These are phyloP conservation scores for Cossypha dichroa DNA, from an alignment of 2,797 vertebrate species.

Conservation along the genomic window DNA sequence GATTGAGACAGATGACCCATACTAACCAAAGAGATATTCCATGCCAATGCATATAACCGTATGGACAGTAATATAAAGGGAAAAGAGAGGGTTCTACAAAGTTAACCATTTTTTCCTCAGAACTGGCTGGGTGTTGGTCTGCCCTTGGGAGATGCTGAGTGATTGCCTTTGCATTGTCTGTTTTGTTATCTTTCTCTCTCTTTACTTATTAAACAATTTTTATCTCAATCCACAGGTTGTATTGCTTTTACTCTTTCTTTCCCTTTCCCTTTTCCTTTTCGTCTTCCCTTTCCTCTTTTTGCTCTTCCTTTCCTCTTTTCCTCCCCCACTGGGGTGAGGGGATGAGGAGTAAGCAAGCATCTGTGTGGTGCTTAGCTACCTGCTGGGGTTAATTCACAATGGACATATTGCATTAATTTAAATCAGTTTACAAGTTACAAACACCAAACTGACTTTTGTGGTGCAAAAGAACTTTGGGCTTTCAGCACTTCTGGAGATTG, in stretches of 20 bases:
- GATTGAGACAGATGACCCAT: fast-evolving
- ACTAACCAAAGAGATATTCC: neutral
- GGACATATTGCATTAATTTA: neutral
- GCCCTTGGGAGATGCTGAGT: neutral
- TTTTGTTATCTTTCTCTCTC: neutral
- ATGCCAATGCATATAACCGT: neutral
- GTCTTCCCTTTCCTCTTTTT: neutral
- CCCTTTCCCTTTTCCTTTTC: too few species aligned
- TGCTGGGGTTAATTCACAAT: neutral
- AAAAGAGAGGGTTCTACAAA: neutral
- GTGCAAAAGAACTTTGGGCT: neutral
- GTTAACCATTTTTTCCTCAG: neutral
- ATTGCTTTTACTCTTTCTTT: neutral
- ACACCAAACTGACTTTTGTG: neutral
- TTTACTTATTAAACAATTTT: neutral
- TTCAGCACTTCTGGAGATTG: neutral
- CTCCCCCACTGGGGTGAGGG: too few species aligned
- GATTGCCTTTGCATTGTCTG: neutral
- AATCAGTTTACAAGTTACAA: neutral
- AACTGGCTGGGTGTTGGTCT: neutral
- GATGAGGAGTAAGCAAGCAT: neutral
- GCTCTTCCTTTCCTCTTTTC: neutral
- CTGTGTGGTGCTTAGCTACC: neutral
- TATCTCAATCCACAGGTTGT: neutral
- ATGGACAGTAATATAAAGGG: neutral